Base-by-base conservation (phyloP, 2,113 vertebrate species). In the Oryzias celebensis region DNA sequence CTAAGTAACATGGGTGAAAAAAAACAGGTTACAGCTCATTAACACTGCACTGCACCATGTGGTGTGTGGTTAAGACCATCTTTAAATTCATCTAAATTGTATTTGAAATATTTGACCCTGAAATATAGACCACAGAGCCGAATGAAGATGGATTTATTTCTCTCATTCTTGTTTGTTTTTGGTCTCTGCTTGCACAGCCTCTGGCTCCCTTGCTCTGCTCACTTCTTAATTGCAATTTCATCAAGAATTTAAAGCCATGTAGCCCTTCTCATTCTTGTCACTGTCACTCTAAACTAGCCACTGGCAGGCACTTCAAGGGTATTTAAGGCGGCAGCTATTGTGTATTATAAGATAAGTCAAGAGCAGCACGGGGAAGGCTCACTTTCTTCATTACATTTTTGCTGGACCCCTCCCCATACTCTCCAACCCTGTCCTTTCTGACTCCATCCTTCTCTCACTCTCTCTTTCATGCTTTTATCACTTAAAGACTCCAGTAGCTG, bases 191-290 rank as follows among this genome's bases (percentile, higher is more conserved):
- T 45, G 53, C 58, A 57, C 44, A 0, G 58, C 78, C 70, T 61
- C 22, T 0, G 71, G 81, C 80, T 80, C 67, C 7, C 50, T 81
- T 78, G 52, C 61, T 75, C 62, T 63, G 70, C 61, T 84, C 58
- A 65, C 77, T 64, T 80, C 77, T 81, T 87, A 88, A 90, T 89
- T 90, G 84, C 85, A 89, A 78, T 85, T 88, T 86, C 85, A 90
- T 88, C 82, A 87, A 84, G 83, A 86, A 87, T 88, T 88, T 80
- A 87, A 77, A 78, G 56, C 75, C 77, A 52, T 26, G 55, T 48
- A 65, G 57, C 58, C 56, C 28, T 75, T 49, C 52, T 75, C 72
- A 65, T 84, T 81, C 60, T 80, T 70, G 75, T 88, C 78, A 60
- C 73, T 80, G 81, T 81, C 79, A 76, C 76, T 84, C 76, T 46